Evolutionary conservation across 1,140 invertebrate species (phyloP).

Genomic region (Sminthurinus signatus): DNA sequence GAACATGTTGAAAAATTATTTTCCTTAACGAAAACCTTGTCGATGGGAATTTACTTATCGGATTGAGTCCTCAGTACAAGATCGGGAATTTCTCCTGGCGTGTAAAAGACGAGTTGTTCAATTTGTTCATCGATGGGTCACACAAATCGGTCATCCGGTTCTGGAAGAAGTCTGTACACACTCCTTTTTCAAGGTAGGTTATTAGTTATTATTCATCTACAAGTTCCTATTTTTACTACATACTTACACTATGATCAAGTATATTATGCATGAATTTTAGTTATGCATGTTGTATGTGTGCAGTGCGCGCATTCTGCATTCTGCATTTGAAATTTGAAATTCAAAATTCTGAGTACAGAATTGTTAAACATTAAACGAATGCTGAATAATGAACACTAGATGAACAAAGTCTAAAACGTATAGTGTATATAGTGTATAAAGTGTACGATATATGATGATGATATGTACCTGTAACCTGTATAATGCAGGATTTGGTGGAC

Average conservation of each 20-base stretch:
- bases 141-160: constrained; percentile 63
- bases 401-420: neutral
- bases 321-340: neutral
- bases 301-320: neutral
- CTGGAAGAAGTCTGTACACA: constrained; percentile 65
- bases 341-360: neutral
- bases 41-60: constrained; percentile 49
- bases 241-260: neutral
- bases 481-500: constrained; percentile 57
- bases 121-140: constrained; percentile 65
- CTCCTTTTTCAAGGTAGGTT: constrained; percentile 60
- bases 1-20: constrained; percentile 8
- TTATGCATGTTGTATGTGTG: neutral
- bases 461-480: constrained; percentile 2
- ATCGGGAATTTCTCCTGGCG: constrained; percentile 64
- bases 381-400: neutral
- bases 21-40: constrained; percentile 43
- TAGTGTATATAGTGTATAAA: neutral
- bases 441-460: neutral
- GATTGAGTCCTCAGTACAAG: constrained; percentile 55
- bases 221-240: neutral
- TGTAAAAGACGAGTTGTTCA: constrained; percentile 66
- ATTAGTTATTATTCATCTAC: neutral
- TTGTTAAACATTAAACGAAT: neutral
- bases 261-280: neutral